Evolutionary conservation across 37 sponge, comb jelly and placozoan species (phyloP).

Genomic region (Halisarca cf. caerulea): DNA sequence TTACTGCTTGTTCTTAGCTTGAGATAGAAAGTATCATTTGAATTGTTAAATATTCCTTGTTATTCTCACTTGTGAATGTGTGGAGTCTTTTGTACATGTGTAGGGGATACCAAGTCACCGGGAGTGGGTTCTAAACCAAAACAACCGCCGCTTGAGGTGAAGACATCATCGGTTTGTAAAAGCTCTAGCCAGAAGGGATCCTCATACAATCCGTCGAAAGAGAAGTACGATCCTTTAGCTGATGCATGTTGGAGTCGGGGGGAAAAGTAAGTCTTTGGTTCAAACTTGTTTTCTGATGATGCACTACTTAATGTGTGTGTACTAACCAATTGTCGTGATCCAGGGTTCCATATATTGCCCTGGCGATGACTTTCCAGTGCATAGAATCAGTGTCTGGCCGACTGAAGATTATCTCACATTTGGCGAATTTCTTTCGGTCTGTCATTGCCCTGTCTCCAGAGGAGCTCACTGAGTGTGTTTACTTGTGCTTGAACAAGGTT

Average conservation of each 20-base stretch:
- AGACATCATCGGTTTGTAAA: not conserved
- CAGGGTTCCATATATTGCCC: slow-evolving; percentile 82
- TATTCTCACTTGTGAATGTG: no score
- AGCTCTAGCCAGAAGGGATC: not conserved
- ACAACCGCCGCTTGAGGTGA: not conserved
- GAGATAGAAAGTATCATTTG: no score
- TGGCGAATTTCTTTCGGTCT: slow-evolving; percentile 93
- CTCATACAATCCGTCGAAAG: slow-evolving; percentile 52
- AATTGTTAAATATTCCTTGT: no score
- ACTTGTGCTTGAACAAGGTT: slow-evolving; percentile 96
- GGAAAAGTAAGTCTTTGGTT: slow-evolving; percentile 38
- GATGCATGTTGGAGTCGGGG: slow-evolving; percentile 74
- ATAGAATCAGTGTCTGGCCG: slow-evolving; percentile 73
- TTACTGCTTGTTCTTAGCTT: no score
- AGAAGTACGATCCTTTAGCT: slow-evolving; percentile 58
- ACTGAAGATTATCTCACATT: slow-evolving; percentile 56
- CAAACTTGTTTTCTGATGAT: not conserved
- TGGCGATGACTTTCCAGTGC: slow-evolving; percentile 71
- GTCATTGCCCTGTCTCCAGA: slow-evolving; percentile 90
- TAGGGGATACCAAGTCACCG: no score
- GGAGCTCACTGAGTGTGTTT: slow-evolving; percentile 81
- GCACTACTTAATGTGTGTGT: not conserved
- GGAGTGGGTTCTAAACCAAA: not conserved
- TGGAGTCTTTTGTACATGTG: no score
- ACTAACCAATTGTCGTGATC: not conserved